Percentiles rank a stretch among this genome's conserved stretches.
phyloP scores from a whole-genome alignment of 2,888 invertebrate species.

The Lasioglossum marginatum region DNA sequence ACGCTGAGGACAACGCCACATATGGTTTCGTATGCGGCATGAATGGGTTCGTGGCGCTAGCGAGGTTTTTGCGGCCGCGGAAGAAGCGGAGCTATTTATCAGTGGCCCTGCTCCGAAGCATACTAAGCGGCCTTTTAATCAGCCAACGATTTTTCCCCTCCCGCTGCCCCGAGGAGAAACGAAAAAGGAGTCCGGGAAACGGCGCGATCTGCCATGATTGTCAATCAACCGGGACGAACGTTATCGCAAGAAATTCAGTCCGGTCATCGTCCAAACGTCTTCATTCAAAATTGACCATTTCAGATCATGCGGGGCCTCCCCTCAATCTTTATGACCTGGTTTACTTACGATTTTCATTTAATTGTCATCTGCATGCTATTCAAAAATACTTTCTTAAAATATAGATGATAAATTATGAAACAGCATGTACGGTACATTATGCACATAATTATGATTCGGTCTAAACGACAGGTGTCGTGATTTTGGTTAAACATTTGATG shows the following conservation, averaged over 20 bases:
- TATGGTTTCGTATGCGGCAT: constrained; percentile 75
- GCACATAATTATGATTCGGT: no score
- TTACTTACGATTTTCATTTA: no score
- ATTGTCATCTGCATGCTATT: neutral
- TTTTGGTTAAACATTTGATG: neutral
- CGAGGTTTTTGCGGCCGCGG: constrained; percentile 72
- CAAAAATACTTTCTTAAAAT: neutral
- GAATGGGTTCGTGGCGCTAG: constrained; percentile 79
- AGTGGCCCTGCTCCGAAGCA: constrained; percentile 73
- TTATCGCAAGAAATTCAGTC: constrained; percentile 35
- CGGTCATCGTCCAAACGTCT: constrained; percentile 54
- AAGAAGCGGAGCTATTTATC: constrained; percentile 77
- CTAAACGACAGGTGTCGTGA: neutral
- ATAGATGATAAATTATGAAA: no score
- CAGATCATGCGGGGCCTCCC: neutral
- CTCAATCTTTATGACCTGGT: neutral
- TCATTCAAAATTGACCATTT: constrained; percentile 40
- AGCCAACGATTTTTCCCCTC: constrained; percentile 59
- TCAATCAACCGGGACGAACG: constrained; percentile 21
- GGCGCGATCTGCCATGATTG: constrained; percentile 30
- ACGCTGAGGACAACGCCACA: constrained; percentile 63
- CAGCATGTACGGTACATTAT: no score
- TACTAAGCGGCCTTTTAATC: constrained; percentile 70
- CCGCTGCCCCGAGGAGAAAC: constrained; percentile 13
- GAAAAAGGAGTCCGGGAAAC: constrained; percentile 49